Percentiles rank a stretch among this genome's conserved stretches.
These are phyloP conservation scores for Erpetoichthys calabaricus DNA, from an alignment of 2,797 vertebrate species.

Conservation along the genomic window DNA sequence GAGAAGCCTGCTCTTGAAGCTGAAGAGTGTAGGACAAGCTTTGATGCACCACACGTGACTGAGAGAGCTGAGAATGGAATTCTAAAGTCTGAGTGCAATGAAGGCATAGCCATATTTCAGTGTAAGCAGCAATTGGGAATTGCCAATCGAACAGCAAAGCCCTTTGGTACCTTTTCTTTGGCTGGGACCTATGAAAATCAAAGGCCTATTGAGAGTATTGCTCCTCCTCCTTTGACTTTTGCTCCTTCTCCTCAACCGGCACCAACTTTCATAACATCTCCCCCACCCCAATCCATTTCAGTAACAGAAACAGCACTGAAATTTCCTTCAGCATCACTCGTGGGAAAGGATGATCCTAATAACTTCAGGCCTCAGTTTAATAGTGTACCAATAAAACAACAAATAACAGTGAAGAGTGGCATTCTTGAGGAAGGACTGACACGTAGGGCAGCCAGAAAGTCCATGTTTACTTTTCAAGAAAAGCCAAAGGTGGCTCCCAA, in stretches of 20 bases:
- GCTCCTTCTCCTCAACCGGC: slow-evolving; percentile 38
- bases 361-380: too few relatives aligned
- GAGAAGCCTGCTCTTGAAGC: slow-evolving; percentile 21
- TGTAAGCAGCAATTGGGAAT: slow-evolving; percentile 51
- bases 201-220: slow-evolving; percentile 39
- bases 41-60: slow-evolving; percentile 25
- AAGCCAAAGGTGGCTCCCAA: slow-evolving; percentile 80
- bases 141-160: slow-evolving; percentile 78
- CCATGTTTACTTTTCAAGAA: slow-evolving; percentile 98
- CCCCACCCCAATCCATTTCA: neutral
- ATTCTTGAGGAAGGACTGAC: slow-evolving; percentile 68
- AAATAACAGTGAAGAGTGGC: slow-evolving; percentile 55
- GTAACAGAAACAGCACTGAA: too few relatives aligned
- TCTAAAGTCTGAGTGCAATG: slow-evolving; percentile 41
- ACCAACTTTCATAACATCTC: slow-evolving; percentile 26
- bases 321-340: neutral
- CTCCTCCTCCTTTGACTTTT: slow-evolving; percentile 58
- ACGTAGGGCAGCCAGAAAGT: slow-evolving; percentile 54
- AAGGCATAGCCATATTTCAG: slow-evolving; percentile 31
- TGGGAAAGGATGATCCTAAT: too few relatives aligned
- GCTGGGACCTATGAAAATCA: slow-evolving; percentile 27
- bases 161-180: slow-evolving; percentile 62
- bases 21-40: slow-evolving; percentile 26
- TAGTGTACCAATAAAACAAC: too few relatives aligned
- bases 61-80: slow-evolving; percentile 40